Conservation (phyloP, 2,888 invertebrate genomes). For the Myopa testacea region DNA sequence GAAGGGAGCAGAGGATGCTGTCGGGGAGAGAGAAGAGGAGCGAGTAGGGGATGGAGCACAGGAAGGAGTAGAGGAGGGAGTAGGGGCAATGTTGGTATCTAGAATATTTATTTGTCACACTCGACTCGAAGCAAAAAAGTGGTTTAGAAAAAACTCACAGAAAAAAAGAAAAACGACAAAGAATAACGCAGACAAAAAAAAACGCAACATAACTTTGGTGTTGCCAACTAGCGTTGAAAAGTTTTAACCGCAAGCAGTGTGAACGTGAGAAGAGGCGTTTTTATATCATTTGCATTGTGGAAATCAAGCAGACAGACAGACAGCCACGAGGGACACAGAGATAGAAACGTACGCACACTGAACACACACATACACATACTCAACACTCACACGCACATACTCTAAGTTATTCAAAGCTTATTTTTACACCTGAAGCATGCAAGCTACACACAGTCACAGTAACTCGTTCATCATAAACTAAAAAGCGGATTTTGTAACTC, state of each 20-base stretch:
- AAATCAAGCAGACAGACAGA: background rate
- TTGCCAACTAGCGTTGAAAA: conserved; percentile 21
- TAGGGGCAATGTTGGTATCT: background rate
- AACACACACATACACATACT: too few relatives aligned
- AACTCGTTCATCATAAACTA: background rate
- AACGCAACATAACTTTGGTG: conserved; percentile 19
- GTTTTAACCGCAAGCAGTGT: conserved; percentile 21
- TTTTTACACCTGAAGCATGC: background rate
- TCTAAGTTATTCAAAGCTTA: conserved; percentile 3
- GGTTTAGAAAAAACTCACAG: background rate
- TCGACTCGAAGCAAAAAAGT: conserved; percentile 15
- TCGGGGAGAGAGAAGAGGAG: background rate
- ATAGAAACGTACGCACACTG: background rate
- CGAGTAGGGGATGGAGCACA: too few relatives aligned
- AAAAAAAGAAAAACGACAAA: background rate
- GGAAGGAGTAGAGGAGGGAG: too few relatives aligned
- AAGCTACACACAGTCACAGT: background rate
- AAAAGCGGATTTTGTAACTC: background rate
- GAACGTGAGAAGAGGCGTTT: background rate
- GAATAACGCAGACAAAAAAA: background rate
- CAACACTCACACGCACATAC: background rate
- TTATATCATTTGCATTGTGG: conserved; percentile 1
- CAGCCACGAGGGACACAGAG: too few relatives aligned
- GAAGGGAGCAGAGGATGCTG: conserved; percentile 35
- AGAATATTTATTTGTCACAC: conserved; percentile 23